Conservation (phyloP, 2,797 vertebrate species). For the Sebastes hopkinsi region DNA sequence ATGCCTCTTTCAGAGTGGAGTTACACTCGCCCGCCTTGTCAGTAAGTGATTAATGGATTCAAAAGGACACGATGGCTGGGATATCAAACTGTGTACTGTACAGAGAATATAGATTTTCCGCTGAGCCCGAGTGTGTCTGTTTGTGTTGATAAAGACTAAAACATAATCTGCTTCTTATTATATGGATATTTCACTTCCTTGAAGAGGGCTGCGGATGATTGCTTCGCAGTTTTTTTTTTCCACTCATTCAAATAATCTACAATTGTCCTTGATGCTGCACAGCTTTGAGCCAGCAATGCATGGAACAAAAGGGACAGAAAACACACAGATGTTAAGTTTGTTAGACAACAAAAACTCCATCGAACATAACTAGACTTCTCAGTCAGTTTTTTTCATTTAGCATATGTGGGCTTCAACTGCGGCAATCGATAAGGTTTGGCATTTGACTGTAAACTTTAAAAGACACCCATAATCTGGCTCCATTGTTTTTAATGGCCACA, state of each 20-base stretch:
- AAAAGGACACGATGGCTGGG: conserved; percentile 71
- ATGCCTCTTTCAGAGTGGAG: conserved; percentile 53
- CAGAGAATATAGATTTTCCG: conserved; percentile 70
- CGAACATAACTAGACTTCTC: conserved; percentile 26
- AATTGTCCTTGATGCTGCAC: conserved; percentile 57
- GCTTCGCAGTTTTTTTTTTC: conserved; percentile 21
- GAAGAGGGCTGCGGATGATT: conserved; percentile 49
- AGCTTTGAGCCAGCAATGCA: conserved; percentile 30
- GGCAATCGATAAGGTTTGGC: conserved; percentile 75
- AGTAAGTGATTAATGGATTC: conserved; percentile 77
- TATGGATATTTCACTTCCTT: conserved; percentile 63
- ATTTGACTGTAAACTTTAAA: conserved; percentile 79
- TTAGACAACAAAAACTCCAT: conserved; percentile 51
- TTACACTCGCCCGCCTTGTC: conserved; percentile 61
- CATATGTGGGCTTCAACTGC: conserved; percentile 32
- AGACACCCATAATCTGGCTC: conserved; percentile 71
- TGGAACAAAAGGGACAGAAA: conserved; percentile 20
- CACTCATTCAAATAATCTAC: conserved; percentile 62
- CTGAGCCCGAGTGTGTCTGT: conserved; percentile 66
- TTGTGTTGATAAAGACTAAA: conserved; percentile 76
- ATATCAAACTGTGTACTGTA: conserved; percentile 73
- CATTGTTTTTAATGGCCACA: conserved; percentile 81
- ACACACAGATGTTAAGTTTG: conserved; percentile 36
- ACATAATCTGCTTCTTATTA: conserved; percentile 73
- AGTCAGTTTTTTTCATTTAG: conserved; percentile 53